phyloP scores from a whole-genome alignment of 1,140 invertebrate genomes.

The Micrasema longulum region DNA sequence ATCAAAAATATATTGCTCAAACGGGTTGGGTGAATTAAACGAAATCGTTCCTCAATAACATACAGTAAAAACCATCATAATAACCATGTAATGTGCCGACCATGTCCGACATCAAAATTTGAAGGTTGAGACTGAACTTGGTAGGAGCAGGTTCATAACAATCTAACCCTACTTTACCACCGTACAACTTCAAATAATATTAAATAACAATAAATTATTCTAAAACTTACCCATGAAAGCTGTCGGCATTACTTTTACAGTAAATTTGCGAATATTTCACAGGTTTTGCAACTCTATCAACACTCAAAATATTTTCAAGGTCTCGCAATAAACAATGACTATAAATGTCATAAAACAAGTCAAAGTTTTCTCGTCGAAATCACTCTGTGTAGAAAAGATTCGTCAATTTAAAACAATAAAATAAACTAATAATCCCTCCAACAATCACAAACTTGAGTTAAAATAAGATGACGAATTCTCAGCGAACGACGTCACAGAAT shows the following conservation, averaged over 20 bases:
- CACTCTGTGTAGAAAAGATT: slow-evolving; percentile 8
- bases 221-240: slow-evolving; percentile 38
- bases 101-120: slow-evolving; percentile 27
- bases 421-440: slow-evolving; percentile 9
- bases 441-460: slow-evolving; percentile 34
- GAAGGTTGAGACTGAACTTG: slow-evolving; percentile 45
- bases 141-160: slow-evolving; percentile 27
- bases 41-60: too few species aligned
- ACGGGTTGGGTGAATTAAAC: too few species aligned
- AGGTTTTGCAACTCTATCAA: slow-evolving; percentile 32
- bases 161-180: slow-evolving; percentile 44
- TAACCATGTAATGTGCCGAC: slow-evolving; percentile 1
- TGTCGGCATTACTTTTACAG: slow-evolving; percentile 20
- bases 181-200: not conserved
- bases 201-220: not conserved
- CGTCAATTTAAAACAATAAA: slow-evolving; percentile 1
- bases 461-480: slow-evolving; percentile 46
- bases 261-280: slow-evolving; percentile 17
- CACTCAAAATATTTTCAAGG: slow-evolving; percentile 47
- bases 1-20: too few species aligned
- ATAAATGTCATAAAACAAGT: slow-evolving; percentile 34
- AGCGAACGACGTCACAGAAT: slow-evolving; percentile 45
- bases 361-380: slow-evolving; percentile 21
- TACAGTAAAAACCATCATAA: too few species aligned
- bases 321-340: slow-evolving; percentile 48